Conservation (phyloP, 1,140 invertebrate species). For the Zaprionus camerounensis region DNA sequence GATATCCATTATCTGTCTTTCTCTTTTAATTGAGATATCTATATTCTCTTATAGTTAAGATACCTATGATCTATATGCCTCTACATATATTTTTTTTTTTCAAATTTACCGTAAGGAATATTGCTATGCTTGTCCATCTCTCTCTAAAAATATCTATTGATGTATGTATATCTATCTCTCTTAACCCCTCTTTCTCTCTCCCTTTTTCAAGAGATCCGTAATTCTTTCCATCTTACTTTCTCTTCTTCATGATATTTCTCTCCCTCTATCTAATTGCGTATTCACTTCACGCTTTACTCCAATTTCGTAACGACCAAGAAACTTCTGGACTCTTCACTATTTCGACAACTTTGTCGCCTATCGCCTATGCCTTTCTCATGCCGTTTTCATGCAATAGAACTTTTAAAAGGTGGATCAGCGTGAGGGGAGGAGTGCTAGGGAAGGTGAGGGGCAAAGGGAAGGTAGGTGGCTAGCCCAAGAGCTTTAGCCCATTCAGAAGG, state of each 20-base stretch:
- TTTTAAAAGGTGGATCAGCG: not conserved
- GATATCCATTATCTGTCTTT: no score
- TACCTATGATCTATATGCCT: not conserved
- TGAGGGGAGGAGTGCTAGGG: slow-evolving; percentile 6
- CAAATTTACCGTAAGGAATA: not conserved
- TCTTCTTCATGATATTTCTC: not conserved
- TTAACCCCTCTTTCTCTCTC: not conserved
- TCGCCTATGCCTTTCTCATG: slow-evolving; percentile 6
- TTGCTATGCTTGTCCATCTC: not conserved
- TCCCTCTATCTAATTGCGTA: not conserved
- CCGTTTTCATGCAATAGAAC: slow-evolving; percentile 34
- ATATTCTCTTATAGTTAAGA: no score
- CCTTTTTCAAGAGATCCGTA: not conserved
- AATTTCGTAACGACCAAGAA: not conserved
- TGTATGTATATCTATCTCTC: not conserved
- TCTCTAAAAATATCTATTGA: not conserved
- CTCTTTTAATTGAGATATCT: no score
- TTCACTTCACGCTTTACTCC: not conserved
- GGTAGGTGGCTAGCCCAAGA: not conserved
- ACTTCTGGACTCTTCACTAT: not conserved
- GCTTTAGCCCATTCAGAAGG: slow-evolving; percentile 38
- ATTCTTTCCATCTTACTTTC: not conserved
- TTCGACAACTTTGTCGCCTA: slow-evolving; percentile 50
- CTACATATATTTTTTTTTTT: not conserved
- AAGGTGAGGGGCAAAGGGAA: not conserved